These are phyloP conservation scores for Proterorhinus semilunaris DNA, from an alignment of 2,113 vertebrate genomes.

Conservation along the genomic window DNA sequence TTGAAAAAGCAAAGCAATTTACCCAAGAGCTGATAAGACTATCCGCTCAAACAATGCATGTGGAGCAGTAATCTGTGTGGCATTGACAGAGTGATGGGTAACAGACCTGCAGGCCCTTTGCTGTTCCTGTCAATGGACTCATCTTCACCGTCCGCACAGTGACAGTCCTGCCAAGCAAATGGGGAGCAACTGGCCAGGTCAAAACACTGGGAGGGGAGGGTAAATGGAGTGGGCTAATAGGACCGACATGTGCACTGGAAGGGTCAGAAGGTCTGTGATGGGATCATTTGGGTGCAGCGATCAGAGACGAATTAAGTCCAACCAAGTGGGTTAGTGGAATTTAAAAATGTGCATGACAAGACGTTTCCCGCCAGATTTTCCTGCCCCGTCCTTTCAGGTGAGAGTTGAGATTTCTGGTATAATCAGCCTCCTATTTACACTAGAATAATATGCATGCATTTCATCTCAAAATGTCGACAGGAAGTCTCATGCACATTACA, in stretches of 20 bases:
- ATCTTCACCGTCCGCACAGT: conserved; percentile 1
- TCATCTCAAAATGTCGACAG: too few species aligned
- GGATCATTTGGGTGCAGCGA: not conserved
- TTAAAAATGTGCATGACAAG: not conserved
- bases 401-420: not conserved
- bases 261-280: conserved; percentile 4
- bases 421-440: not conserved
- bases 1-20: conserved; percentile 29
- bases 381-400: not conserved
- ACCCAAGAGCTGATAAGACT: conserved; percentile 20
- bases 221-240: conserved; percentile 29
- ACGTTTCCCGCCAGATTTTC: not conserved
- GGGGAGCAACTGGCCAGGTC: conserved; percentile 13
- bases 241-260: conserved; percentile 1
- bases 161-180: conserved; percentile 12
- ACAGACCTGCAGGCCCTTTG: conserved; percentile 16
- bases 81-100: conserved; percentile 17
- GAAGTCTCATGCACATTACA: not conserved
- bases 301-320: not conserved
- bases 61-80: conserved; percentile 25
- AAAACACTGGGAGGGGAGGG: not conserved
- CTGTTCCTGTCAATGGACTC: conserved; percentile 29
- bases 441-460: not conserved
- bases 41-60: conserved; percentile 23
- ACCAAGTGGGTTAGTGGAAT: conserved; percentile 1